Evolutionary conservation across 2,113 vertebrate genomes (phyloP).

Genomic region (Dendropsophus ebraccatus): DNA sequence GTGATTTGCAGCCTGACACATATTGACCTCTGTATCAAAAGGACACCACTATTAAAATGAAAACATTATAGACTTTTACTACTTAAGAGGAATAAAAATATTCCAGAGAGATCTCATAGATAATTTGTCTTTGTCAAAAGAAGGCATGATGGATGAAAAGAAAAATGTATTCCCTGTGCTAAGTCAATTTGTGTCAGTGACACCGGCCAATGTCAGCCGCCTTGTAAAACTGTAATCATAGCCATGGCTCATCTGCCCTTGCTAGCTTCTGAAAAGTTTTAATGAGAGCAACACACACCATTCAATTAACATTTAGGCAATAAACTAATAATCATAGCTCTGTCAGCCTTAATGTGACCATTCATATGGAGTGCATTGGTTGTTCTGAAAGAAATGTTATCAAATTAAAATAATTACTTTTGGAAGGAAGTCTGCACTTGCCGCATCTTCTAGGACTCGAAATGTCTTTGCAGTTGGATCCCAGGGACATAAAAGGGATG

Average conservation of each 20-base stretch:
- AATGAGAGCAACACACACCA: slow-evolving; percentile 29
- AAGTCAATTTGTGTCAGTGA: slow-evolving; percentile 49
- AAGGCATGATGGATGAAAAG: slow-evolving; percentile 55
- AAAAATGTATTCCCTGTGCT: slow-evolving; percentile 48
- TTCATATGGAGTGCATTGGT: background rate
- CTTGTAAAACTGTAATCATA: slow-evolving; percentile 28
- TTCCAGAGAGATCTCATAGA: slow-evolving; percentile 49
- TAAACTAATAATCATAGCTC: slow-evolving; percentile 37
- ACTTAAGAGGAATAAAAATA: slow-evolving; percentile 57
- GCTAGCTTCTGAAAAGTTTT: slow-evolving; percentile 28
- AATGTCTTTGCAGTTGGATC: too few relatives aligned
- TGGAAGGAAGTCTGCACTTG: background rate
- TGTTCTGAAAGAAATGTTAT: background rate
- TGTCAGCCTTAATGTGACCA: background rate
- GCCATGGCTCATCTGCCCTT: slow-evolving; percentile 44
- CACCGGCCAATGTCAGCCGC: slow-evolving; percentile 42
- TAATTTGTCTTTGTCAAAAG: slow-evolving; percentile 54
- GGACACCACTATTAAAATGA: slow-evolving; percentile 53
- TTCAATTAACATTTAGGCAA: slow-evolving; percentile 41
- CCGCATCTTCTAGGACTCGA: background rate
- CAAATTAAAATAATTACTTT: slow-evolving; percentile 13
- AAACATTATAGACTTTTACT: slow-evolving; percentile 55
- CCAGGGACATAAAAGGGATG: background rate
- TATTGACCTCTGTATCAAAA: slow-evolving; percentile 53
- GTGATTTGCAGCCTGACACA: slow-evolving; percentile 48